Evolutionary conservation across 2,888 invertebrate genomes (phyloP), one percentile per base, ranked within the genome.

Genomic region (Andrena camellia): DNA sequence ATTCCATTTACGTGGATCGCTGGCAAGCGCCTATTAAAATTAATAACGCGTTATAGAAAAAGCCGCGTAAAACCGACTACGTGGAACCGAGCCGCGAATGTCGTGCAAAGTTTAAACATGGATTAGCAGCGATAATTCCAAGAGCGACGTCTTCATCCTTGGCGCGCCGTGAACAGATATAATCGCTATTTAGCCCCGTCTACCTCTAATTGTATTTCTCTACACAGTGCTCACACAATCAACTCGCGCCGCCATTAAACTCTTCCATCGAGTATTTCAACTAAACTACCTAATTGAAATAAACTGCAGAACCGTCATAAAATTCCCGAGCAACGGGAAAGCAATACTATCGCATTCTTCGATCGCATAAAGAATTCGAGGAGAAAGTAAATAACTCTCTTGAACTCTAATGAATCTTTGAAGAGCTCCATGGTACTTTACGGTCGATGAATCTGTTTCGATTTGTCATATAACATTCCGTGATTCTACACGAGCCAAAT

Each of bases 11-110:
- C 52, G 17, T 1, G 33, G 23, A 7, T 31, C 17, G 17, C 8
- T 23, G 31, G 6, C 20, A n/a, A 17, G 8, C 8, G 33, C 13
- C 57, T 68, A 57, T 68, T 68, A 35, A 54, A 68, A 57, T 26
- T 68, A 68, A 68, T 68, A 68, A 68, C 13, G 10, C 33, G 29
- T 52, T 20, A 13, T 10, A 54, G 23, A 54, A 52, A 33, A 31
- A 31, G 48, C 13, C 8, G 6, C 6, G 20, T 10, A 20, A 20
- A 67, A 31, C 23, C 10, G 7, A 57, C 23, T 33, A 54, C 33
- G 10, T 17, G 5, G 35, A 57, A 26, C 33, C 7, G 42, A 57
- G 23, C 8, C 57, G 57, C 8, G 20, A 57, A 57, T 23, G 57
- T 10, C 23, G 23, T 23, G 26, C 42, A 42, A 42, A 42, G 42